Conservation (phyloP, 2,113 vertebrate genomes). For the Pygoscelis antarcticus region DNA sequence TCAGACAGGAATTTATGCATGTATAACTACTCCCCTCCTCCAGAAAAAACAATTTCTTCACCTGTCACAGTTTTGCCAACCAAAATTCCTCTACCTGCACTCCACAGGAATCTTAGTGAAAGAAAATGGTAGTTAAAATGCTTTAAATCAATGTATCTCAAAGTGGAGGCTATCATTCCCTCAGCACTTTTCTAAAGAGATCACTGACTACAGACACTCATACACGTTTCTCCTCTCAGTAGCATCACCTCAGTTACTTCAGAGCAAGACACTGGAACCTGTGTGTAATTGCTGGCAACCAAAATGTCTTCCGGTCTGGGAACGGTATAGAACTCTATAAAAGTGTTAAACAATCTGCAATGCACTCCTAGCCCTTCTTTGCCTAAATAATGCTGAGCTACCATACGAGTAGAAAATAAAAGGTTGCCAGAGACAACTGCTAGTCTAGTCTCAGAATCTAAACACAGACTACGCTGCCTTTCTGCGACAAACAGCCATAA, state of each 20-base stretch:
- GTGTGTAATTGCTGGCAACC: background rate
- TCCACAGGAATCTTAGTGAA: background rate
- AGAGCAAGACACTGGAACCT: background rate
- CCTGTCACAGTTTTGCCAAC: background rate
- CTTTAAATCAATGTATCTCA: background rate
- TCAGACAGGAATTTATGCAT: background rate
- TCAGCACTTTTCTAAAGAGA: background rate
- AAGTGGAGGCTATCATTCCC: background rate
- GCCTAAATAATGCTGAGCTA: background rate
- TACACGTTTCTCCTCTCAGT: fast-evolving
- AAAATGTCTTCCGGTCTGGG: background rate
- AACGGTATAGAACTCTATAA: background rate
- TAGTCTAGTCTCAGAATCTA: background rate
- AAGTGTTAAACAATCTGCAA: background rate
- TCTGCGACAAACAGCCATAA: background rate
- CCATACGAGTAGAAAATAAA: background rate
- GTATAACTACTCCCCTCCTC: background rate
- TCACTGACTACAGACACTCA: background rate
- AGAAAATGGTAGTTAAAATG: background rate
- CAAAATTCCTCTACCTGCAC: background rate
- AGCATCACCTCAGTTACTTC: background rate
- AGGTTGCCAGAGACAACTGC: background rate
- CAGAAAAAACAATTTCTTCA: background rate
- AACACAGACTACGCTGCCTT: background rate
- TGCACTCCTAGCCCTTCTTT: background rate